Conservation (phyloP, 2,888 invertebrate genomes). For the Epinotia brunnichana region DNA sequence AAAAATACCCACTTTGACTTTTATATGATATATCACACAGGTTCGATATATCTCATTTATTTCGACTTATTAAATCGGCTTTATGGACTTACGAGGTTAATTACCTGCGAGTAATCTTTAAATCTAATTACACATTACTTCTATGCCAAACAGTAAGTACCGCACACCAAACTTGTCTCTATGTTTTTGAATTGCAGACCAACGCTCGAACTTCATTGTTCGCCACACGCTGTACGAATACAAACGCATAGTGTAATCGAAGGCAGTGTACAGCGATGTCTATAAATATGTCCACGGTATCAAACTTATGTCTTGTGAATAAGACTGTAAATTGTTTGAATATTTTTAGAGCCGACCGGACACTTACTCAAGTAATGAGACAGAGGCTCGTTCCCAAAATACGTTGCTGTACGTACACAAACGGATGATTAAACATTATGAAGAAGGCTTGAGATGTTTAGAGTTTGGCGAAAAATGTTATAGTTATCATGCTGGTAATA, state of each 20-base stretch:
- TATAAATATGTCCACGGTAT: not conserved
- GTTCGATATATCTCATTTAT: no score
- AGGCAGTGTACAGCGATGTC: not conserved
- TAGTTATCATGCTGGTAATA: no score
- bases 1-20: no score
- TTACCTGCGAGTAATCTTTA: no score
- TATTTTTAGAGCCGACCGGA: not conserved
- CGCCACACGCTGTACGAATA: not conserved
- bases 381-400: not conserved
- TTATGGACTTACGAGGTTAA: no score
- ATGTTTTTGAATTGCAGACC: not conserved
- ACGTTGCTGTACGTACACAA: not conserved
- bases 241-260: not conserved
- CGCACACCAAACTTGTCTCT: not conserved
- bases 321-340: not conserved
- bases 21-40: no score
- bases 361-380: not conserved
- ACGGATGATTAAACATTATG: not conserved
- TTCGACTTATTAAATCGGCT: no score
- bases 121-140: no score
- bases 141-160: not conserved
- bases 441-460: not conserved
- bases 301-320: not conserved
- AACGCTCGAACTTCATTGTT: not conserved
- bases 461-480: no score